A percentile compares a stretch with the other conserved stretches of the same genome.
phyloP scores from a whole-genome alignment of 2,888 invertebrate genomes.

The Masnerella sp. region DNA sequence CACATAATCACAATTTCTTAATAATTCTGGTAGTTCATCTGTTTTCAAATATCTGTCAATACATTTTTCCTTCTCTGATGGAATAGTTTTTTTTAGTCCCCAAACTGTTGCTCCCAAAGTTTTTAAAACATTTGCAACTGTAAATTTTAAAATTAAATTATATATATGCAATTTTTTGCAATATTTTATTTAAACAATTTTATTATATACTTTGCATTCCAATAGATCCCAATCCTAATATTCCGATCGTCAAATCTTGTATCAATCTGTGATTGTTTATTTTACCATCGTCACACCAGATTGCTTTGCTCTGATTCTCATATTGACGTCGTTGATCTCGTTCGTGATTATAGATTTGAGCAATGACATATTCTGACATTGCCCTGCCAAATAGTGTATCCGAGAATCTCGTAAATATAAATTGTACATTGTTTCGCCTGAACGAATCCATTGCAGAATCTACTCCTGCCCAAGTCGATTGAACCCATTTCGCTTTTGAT shows the following conservation, averaged over 20 bases:
- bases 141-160: constrained; percentile 55
- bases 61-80: constrained; percentile 55
- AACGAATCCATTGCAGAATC: constrained; percentile 71
- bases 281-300: constrained; percentile 74
- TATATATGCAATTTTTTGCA: background rate
- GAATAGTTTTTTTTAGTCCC: constrained; percentile 71
- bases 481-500: constrained; percentile 77
- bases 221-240: constrained; percentile 80
- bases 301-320: constrained; percentile 71
- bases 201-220: constrained; percentile 77
- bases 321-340: constrained; percentile 74
- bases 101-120: constrained; percentile 77
- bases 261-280: constrained; percentile 75
- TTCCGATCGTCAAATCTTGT: constrained; percentile 78
- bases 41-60: constrained; percentile 71
- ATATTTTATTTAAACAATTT: background rate
- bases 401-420: constrained; percentile 76
- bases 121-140: constrained; percentile 78
- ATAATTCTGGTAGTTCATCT: constrained; percentile 71
- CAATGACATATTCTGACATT: constrained; percentile 79
- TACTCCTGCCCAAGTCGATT: constrained; percentile 79
- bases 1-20: constrained; percentile 80
- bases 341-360: constrained; percentile 78
- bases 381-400: constrained; percentile 77
- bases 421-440: constrained; percentile 65